Evolutionary conservation across 2,888 invertebrate genomes (phyloP), one percentile per base, ranked within the genome.

Genomic region (Plebejus anna): DNA sequence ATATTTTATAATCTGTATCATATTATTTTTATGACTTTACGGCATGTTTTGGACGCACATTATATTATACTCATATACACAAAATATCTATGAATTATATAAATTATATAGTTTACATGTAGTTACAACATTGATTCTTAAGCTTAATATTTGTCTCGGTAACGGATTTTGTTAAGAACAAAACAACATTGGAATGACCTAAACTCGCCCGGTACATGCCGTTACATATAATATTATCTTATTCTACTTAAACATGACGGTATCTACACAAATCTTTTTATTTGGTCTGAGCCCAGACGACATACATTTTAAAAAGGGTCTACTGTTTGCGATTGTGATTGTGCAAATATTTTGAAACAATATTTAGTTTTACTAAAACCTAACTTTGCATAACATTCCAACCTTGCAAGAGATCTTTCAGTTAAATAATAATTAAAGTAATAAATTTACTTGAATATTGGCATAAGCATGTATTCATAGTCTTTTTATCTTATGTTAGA

Each of bases 181-280:
- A 59, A 59, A n/a, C 55, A 59, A 59, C 59, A 61, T 61, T 61
- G 61, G 61, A 61, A 61, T 61, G 61, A 61, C 61, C 28, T 61
- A 4, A 4, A 32, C 22, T 28, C n/a, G 61, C n/a, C 61, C 28
- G 11, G 28, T 28, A 61, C 28, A 28, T 61, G 61, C 28, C n/a
- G n/a, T 22, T 61, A 61, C 59, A 16, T 16, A 28, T 61, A 1
- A 32, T 36, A 36, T 22, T 66, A 28, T 61, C 3, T 61, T 36
- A 36, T 22, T 66, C 66, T 32, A 66, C 32, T 36, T 32, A 13
- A 66, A 5, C 32, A 36, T 36, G 32, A 66, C 3, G 32, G 66
- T 32, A 66, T 28, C 28, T 61, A 61, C 13, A 66, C 66, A 66
- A 4, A 16, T 16, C 11, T 22, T 22, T 22, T 22, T 22, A 22